Conservation (phyloP, 2,113 vertebrate genomes). For the Probosciger aterrimus region DNA sequence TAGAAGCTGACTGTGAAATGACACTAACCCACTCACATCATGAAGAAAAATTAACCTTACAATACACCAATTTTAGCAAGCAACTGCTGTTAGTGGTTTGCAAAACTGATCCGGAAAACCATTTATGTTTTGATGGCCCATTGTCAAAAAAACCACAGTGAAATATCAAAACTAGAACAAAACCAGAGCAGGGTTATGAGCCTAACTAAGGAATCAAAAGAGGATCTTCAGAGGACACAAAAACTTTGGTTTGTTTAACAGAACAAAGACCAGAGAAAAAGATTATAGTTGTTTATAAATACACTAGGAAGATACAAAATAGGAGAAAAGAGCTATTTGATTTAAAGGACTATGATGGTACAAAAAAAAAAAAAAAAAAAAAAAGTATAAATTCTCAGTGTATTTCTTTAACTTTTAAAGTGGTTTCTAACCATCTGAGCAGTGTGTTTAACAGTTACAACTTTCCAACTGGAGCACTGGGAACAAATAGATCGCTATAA, state of each 20-base stretch:
- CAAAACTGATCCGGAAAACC: neutral
- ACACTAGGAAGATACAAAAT: neutral
- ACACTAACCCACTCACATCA: neutral
- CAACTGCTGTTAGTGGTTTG: neutral
- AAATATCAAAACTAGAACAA: neutral
- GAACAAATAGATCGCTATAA: neutral
- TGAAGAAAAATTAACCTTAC: neutral
- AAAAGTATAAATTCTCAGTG: neutral
- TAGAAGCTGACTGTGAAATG: neutral
- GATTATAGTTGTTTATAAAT: neutral
- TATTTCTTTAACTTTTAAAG: neutral
- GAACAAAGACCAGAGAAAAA: neutral
- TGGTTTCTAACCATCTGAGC: neutral
- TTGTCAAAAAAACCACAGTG: neutral
- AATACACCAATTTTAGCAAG: neutral
- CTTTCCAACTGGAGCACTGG: neutral
- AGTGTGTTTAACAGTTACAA: neutral
- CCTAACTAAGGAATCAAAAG: neutral
- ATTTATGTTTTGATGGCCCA: neutral
- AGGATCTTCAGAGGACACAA: neutral
- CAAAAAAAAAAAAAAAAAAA: neutral
- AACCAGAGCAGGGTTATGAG: neutral
- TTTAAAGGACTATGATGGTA: neutral
- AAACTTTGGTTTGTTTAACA: neutral
- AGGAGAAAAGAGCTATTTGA: neutral